Conservation (phyloP, 2,888 invertebrate genomes). For the Allophyes oxyacanthae region DNA sequence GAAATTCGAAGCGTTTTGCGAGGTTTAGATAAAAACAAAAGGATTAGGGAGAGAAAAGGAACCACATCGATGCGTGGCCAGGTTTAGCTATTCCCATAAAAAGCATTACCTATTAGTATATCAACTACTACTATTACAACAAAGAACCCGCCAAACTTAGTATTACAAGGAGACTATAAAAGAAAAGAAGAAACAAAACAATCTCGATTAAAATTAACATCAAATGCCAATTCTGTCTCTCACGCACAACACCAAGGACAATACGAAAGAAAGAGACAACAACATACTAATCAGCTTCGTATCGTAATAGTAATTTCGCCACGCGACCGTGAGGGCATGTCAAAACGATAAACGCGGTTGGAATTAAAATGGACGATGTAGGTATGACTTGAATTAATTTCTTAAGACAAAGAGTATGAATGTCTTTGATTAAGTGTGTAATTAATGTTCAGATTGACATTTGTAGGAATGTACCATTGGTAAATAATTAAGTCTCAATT, state of each 20-base stretch:
- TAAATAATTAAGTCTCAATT: no score
- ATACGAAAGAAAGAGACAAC: conserved; percentile 45
- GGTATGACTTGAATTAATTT: conserved; percentile 55
- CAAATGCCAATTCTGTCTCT: conserved; percentile 37
- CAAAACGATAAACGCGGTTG: conserved; percentile 46
- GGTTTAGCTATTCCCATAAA: no score
- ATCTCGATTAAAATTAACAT: conserved; percentile 34
- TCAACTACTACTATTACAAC: conserved; percentile 16
- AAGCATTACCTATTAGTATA: no score
- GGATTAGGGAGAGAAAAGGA: no score
- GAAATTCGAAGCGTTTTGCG: no score
- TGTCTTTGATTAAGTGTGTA: conserved; percentile 19
- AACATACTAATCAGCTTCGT: conserved; percentile 39
- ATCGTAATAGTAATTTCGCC: conserved; percentile 57
- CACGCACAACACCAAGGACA: conserved; percentile 42
- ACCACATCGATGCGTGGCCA: no score
- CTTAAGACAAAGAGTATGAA: conserved; percentile 35
- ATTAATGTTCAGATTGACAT: conserved; percentile 30
- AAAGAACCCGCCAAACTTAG: conserved; percentile 20
- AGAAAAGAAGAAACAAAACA: conserved; percentile 38
- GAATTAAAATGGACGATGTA: conserved; percentile 47
- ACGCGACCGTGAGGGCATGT: conserved; percentile 55
- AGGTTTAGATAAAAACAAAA: no score
- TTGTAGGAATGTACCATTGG: no score
- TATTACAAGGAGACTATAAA: conserved; percentile 38